Evolutionary conservation across 2,797 vertebrate genomes (phyloP).

Genomic region (Pelobates cultripes): DNA sequence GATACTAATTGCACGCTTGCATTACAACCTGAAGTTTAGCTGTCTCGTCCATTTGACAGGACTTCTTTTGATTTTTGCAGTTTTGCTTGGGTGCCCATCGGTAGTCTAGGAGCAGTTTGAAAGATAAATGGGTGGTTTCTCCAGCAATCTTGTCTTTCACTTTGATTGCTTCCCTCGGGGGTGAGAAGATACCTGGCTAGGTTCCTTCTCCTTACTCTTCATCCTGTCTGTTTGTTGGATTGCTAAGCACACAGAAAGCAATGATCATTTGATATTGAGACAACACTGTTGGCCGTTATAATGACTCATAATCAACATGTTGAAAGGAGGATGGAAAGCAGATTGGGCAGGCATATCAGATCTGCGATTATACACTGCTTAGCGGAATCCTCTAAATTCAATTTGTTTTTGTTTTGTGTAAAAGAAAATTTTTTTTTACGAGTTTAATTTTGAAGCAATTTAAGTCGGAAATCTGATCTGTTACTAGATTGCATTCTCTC

Average conservation of each 20-base stretch:
- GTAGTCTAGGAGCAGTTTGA: constrained; percentile 34
- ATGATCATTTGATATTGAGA: constrained; percentile 55
- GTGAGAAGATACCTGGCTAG: constrained; percentile 47
- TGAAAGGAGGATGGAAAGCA: constrained; percentile 12
- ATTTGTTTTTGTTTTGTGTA: too few species aligned
- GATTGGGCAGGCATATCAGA: constrained; percentile 16
- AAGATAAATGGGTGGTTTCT: constrained; percentile 47
- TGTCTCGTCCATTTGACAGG: constrained; percentile 41
- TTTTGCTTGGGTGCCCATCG: constrained; percentile 4
- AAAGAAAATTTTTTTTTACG: too few species aligned
- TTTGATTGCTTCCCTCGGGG: constrained; percentile 53
- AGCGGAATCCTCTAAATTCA: too few species aligned
- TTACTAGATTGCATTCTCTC: too few species aligned
- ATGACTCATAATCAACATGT: constrained; percentile 52
- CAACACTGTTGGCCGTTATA: constrained; percentile 48
- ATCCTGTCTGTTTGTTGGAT: constrained; percentile 51
- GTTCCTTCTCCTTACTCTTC: constrained; percentile 45
- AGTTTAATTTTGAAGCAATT: too few species aligned
- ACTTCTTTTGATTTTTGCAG: constrained; percentile 25
- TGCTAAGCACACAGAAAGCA: constrained; percentile 47
- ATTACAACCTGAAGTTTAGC: constrained; percentile 23
- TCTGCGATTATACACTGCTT: neutral
- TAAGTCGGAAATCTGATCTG: too few species aligned
- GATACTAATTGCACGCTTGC: constrained; percentile 15
- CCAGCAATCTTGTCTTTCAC: constrained; percentile 49